Conservation (phyloP, 2,797 vertebrate species). For the Furcifer pardalis region DNA sequence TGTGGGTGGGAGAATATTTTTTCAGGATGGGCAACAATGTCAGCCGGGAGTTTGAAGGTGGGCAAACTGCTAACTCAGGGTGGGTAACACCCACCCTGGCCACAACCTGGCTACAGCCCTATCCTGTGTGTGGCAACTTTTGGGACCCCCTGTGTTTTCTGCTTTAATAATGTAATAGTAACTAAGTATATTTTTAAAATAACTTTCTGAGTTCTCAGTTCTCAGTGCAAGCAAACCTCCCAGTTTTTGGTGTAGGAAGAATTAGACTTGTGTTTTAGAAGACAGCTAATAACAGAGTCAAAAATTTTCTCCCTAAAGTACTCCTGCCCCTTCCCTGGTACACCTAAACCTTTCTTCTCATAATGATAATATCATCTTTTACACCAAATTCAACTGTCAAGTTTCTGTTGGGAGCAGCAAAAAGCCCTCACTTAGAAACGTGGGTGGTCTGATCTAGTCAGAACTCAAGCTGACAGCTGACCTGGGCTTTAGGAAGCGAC, state of each 20-base stretch:
- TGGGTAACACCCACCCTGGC: too few relatives aligned
- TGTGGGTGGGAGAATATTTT: too few relatives aligned
- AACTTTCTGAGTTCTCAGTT: background rate
- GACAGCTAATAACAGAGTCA: background rate
- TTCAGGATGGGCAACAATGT: too few relatives aligned
- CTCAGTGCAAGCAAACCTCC: too few relatives aligned
- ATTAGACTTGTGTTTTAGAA: background rate
- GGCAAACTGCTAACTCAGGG: too few relatives aligned
- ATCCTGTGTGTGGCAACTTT: too few relatives aligned
- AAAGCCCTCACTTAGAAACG: background rate
- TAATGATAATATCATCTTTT: constrained; percentile 21
- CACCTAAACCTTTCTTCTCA: constrained; percentile 22
- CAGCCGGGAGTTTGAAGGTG: too few relatives aligned
- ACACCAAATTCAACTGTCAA: constrained; percentile 20
- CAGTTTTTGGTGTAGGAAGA: background rate
- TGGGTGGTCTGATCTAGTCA: constrained; percentile 8
- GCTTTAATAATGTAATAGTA: too few relatives aligned
- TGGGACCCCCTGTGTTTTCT: too few relatives aligned
- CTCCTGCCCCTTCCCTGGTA: background rate
- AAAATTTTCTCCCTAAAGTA: background rate
- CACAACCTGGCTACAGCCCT: too few relatives aligned
- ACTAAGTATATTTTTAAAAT: background rate
- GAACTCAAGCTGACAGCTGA: constrained; percentile 23
- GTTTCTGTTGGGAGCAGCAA: constrained; percentile 7
- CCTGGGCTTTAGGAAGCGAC: constrained; percentile 18